Base-by-base conservation (phyloP, 2,797 vertebrate species). In the Strix occidentalis region DNA sequence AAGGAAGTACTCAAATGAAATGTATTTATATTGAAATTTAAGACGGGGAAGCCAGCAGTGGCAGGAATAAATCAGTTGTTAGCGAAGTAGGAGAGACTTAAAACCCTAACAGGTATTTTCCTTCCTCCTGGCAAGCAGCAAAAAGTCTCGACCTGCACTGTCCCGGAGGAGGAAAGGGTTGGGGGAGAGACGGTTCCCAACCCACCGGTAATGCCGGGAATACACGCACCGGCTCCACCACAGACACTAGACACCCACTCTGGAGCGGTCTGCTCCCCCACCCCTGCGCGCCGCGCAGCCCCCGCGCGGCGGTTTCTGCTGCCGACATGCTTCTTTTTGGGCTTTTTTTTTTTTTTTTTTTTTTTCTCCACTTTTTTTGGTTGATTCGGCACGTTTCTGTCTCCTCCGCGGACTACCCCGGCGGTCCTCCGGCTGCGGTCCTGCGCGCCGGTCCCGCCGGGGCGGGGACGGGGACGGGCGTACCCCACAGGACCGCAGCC, bases 181-280 rank as follows among this genome's bases (percentile, higher is more conserved):
- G 14, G 31, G 56, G 21, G 6, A 8, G 46, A 4, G 51, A 4
- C 21, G 11, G 35, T 29, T 28, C 10, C 57, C 20, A 20, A 12
- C 46, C 21, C 17, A 9, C 23, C 25, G 16, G 3, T 11, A 1
- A 4, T 19, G 58, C 35, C 10, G 35, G 16, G 46, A 35, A 4
- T 4, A 6, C 31, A 3, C 3, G 13, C 72, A 20, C 10, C 18
- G 29, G 19, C 50, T 43, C 21, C 12, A 7, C 53, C 9, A 0
- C 48, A 1, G 18, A 6, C 28, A 21, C 15, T 5, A 8, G 19
- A 24, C 3, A 0, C 33, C 3, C 24, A 4, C 12, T 25, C 3
- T 1, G 9, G 37, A 13, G 39, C 6, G 6, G 26, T 13, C 13
- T 12, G 51, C 18, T 24, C 8, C 29, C 46, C 12, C 20, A 11